These are phyloP conservation scores for Myanophis thanlyinensis DNA, from an alignment of 2,113 vertebrate species.

Conservation along the genomic window DNA sequence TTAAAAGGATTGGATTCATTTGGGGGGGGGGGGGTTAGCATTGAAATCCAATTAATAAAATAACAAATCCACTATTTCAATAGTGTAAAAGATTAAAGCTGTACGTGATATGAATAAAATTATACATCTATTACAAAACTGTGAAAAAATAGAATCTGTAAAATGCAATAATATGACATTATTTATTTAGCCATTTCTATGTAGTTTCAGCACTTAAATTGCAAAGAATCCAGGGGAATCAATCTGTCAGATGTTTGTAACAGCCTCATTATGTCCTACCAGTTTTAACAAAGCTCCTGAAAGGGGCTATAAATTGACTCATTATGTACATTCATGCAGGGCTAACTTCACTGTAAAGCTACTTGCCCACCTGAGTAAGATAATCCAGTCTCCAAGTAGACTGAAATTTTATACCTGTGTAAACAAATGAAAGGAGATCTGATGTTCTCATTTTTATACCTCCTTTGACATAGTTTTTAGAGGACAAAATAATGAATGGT, in stretches of 20 bases:
- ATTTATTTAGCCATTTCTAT: background rate
- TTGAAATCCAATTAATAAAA: background rate
- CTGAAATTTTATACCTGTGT: background rate
- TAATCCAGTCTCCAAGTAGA: background rate
- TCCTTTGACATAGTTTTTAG: background rate
- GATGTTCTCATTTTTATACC: background rate
- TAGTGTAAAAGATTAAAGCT: background rate
- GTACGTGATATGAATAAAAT: background rate
- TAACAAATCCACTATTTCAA: background rate
- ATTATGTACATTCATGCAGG: background rate
- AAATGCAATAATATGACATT: background rate
- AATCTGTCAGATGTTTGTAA: background rate
- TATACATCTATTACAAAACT: background rate
- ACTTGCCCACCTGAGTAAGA: background rate
- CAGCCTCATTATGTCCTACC: background rate
- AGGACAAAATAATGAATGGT: background rate
- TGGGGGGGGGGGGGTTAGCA: fast-evolving
- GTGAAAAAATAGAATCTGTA: background rate
- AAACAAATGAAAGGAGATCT: background rate
- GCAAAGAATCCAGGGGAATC: background rate
- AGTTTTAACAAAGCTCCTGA: background rate
- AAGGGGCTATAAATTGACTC: background rate
- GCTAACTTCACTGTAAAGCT: background rate
- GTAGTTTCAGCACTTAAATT: background rate
- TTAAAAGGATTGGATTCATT: background rate